These are phyloP conservation scores for Esox lucius DNA, from an alignment of 2,797 vertebrate genomes.

Conservation along the genomic window DNA sequence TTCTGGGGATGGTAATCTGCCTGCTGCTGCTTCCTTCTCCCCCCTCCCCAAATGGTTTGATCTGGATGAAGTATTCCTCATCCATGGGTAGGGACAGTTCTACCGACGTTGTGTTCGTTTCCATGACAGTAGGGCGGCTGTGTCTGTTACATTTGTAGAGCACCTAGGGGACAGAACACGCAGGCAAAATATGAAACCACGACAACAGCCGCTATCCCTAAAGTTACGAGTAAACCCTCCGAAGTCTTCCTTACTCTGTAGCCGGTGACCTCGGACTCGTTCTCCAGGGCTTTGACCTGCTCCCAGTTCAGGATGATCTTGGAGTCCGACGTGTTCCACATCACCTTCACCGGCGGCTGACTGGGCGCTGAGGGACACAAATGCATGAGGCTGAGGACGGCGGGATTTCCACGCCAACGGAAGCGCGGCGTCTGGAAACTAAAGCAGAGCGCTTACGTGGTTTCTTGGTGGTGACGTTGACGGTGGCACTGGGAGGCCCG, in stretches of 20 bases:
- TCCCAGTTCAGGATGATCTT: slow-evolving; percentile 98
- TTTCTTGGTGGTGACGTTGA: slow-evolving; percentile 93
- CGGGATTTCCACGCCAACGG: slow-evolving; percentile 10
- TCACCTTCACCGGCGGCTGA: slow-evolving; percentile 91
- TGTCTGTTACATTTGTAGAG: slow-evolving; percentile 90
- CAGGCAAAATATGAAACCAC: neutral
- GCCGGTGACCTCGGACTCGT: slow-evolving; percentile 96
- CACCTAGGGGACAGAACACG: slow-evolving; percentile 72
- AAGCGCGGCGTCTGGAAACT: neutral
- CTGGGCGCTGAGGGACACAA: slow-evolving; percentile 81
- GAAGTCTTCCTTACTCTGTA: slow-evolving; percentile 86
- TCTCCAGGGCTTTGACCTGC: slow-evolving; percentile 94
- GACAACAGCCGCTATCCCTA: slow-evolving; percentile 25
- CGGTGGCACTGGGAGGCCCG: slow-evolving; percentile 81
- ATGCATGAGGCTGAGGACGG: slow-evolving; percentile 28
- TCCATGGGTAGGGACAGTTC: slow-evolving; percentile 90
- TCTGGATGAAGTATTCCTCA: slow-evolving; percentile 94
- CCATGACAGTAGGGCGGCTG: slow-evolving; percentile 86
- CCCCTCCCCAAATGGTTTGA: slow-evolving; percentile 93
- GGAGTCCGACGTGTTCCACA: slow-evolving; percentile 95
- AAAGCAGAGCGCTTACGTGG: slow-evolving; percentile 80
- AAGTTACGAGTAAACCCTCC: neutral
- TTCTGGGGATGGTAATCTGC: slow-evolving; percentile 93
- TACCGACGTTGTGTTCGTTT: slow-evolving; percentile 94
- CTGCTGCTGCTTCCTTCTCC: slow-evolving; percentile 93